Evolutionary conservation across 2,888 invertebrate species (phyloP).

Genomic region (Muscina levida): DNA sequence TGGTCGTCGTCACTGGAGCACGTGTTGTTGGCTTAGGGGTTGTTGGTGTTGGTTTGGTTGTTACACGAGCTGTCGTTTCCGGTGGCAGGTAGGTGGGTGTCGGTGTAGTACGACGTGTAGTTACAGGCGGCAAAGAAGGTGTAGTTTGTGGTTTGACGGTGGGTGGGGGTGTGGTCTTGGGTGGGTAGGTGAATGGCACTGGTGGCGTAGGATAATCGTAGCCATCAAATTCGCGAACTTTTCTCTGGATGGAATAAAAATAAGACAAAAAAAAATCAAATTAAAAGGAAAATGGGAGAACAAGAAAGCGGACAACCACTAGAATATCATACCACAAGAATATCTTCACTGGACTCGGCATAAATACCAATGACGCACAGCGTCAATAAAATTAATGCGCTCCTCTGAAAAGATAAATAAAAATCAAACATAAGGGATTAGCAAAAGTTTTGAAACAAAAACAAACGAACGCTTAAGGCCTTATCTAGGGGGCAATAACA

Average conservation of each 20-base stretch:
- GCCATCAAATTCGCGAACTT: constrained; percentile 74
- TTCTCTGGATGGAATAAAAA: constrained; percentile 68
- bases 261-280: constrained; percentile 42
- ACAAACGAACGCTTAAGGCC: no score
- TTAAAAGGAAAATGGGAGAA: constrained; percentile 5
- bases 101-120: constrained; percentile 60
- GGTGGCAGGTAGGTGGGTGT: constrained; percentile 43
- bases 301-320: not conserved
- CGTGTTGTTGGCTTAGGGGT: constrained; percentile 43
- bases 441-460: no score
- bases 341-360: constrained; percentile 72
- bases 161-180: constrained; percentile 62
- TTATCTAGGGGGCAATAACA: no score
- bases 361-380: constrained; percentile 75
- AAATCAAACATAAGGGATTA: constrained; percentile 1
- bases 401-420: constrained; percentile 72
- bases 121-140: no score
- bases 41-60: not conserved
- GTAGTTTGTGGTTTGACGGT: constrained; percentile 66
- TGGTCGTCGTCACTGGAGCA: constrained; percentile 1
- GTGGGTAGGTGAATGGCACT: constrained; percentile 71
- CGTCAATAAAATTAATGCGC: constrained; percentile 76
- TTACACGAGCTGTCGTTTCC: not conserved
- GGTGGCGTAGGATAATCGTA: constrained; percentile 74
- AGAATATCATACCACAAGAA: constrained; percentile 72